Evolutionary conservation across 2,113 vertebrate genomes (phyloP).

Genomic region (Malurus elegans): DNA sequence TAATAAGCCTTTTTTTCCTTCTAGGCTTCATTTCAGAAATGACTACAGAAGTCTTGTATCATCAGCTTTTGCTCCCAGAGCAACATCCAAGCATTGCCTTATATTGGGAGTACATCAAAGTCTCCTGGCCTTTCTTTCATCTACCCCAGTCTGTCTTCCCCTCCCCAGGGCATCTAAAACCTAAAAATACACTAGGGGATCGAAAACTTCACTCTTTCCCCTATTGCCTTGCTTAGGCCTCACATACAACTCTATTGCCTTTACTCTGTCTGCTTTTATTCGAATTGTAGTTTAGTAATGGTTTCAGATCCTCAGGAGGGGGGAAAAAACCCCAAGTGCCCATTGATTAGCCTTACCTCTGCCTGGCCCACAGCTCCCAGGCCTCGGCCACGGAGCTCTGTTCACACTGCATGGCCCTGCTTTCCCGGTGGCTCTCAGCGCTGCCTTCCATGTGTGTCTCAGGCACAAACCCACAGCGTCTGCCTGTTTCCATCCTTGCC

Average conservation of each 20-base stretch:
- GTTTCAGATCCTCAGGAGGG: background rate
- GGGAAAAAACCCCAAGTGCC: background rate
- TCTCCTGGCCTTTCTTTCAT: slow-evolving; percentile 3
- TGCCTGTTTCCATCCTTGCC: background rate
- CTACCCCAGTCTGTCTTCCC: background rate
- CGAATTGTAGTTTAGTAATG: background rate
- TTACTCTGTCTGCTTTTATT: background rate
- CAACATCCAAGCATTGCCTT: background rate
- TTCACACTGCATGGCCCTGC: rapidly evolving
- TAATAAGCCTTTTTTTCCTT: background rate
- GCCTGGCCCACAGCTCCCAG: rapidly evolving
- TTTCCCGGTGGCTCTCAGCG: rapidly evolving
- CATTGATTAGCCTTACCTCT: background rate
- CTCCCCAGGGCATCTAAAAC: background rate
- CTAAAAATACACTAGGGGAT: background rate
- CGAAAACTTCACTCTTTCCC: background rate
- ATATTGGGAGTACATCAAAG: background rate
- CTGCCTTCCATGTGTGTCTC: background rate
- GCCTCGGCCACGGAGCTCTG: rapidly evolving
- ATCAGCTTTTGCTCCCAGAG: slow-evolving; percentile 10
- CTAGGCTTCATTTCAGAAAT: slow-evolving; percentile 14
- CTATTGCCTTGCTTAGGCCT: background rate
- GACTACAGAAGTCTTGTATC: background rate
- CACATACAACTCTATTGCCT: background rate
- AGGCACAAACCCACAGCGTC: background rate